These are phyloP conservation scores for Oscheius sp. DNA, from an alignment of 2,888 invertebrate genomes.

Conservation along the genomic window DNA sequence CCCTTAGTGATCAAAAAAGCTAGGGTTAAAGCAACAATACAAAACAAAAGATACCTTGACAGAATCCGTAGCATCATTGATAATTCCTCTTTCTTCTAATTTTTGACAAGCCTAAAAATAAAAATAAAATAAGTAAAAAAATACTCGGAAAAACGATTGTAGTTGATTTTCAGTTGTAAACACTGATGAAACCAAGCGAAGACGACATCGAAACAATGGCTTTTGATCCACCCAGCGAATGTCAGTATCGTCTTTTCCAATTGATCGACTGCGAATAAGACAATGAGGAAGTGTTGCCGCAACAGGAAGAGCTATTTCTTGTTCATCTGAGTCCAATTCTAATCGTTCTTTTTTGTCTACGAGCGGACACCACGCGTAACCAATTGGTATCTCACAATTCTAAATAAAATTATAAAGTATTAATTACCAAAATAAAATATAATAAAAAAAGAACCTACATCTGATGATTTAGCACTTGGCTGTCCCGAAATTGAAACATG, in stretches of 20 bases:
- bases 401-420: slow-evolving; percentile 6
- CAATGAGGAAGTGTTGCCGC: slow-evolving; percentile 87
- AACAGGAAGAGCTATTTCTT: slow-evolving; percentile 80
- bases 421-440: too few relatives aligned
- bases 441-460: slow-evolving; percentile 31
- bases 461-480: slow-evolving; percentile 56
- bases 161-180: slow-evolving; percentile 76
- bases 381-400: slow-evolving; percentile 77
- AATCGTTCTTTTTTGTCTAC: slow-evolving; percentile 76
- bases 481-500: slow-evolving; percentile 87
- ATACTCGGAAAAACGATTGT: slow-evolving; percentile 60
- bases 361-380: slow-evolving; percentile 91
- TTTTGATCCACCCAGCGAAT: slow-evolving; percentile 91
- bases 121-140: not conserved
- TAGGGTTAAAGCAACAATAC: not conserved
- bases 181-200: slow-evolving; percentile 88
- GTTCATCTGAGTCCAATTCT: slow-evolving; percentile 84
- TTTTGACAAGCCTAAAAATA: slow-evolving; percentile 77
- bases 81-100: slow-evolving; percentile 77
- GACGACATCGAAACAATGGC: slow-evolving; percentile 83
- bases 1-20: not conserved
- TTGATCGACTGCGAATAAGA: slow-evolving; percentile 87
- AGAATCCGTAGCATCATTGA: slow-evolving; percentile 50
- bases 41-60: slow-evolving; percentile 33
- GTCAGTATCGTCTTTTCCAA: slow-evolving; percentile 89